Conservation (phyloP, 2,797 vertebrate species). For the Oophaga sylvatica region DNA sequence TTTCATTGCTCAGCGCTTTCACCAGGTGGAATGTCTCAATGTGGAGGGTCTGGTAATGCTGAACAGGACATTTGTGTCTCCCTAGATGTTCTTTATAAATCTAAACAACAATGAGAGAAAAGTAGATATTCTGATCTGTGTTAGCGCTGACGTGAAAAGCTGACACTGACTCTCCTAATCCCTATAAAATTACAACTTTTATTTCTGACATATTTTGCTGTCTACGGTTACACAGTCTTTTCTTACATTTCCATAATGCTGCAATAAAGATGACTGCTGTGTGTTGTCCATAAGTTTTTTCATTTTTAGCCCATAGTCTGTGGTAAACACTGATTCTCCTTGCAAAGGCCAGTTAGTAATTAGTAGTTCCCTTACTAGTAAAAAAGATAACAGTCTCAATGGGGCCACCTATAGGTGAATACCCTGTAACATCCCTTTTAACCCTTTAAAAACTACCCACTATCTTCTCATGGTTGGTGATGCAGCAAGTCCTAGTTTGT, state of each 20-base stretch:
- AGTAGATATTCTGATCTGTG: background rate
- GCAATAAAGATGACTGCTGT: background rate
- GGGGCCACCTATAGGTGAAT: too few species aligned
- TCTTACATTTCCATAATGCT: background rate
- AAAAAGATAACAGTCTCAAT: too few species aligned
- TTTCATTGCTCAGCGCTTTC: background rate
- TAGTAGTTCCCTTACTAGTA: background rate
- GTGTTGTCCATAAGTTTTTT: background rate
- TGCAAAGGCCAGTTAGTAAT: background rate
- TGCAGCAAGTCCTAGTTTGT: too few species aligned
- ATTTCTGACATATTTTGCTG: background rate
- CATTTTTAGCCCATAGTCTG: background rate
- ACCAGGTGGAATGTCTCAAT: background rate
- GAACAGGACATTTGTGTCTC: background rate
- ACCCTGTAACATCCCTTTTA: too few species aligned
- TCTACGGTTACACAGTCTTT: background rate
- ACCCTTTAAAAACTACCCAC: too few species aligned
- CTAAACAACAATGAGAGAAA: background rate
- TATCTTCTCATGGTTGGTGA: too few species aligned
- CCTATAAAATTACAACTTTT: background rate
- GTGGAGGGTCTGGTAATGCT: background rate
- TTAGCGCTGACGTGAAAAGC: background rate
- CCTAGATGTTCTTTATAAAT: background rate
- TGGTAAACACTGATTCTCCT: background rate
- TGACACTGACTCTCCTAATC: background rate